Conservation (phyloP, 1,140 invertebrate genomes). For the Camponotus floridanus region DNA sequence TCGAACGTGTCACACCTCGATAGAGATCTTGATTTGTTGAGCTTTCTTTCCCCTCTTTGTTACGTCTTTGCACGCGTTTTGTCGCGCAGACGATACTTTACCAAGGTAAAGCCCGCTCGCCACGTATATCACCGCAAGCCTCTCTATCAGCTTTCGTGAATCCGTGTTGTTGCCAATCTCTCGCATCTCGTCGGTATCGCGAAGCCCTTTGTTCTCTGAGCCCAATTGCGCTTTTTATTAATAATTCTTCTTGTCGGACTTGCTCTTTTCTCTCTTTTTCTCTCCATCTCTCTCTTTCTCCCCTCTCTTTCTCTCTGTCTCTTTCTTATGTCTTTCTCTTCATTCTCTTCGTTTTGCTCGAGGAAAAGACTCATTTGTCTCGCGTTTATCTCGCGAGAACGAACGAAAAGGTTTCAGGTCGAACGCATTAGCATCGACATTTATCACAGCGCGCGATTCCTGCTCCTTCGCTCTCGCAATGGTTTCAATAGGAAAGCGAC, state of each 20-base stretch:
- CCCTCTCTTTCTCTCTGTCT: conserved; percentile 62
- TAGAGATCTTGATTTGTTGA: conserved; percentile 77
- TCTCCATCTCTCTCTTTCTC: conserved; percentile 51
- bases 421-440: conserved; percentile 50
- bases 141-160: conserved; percentile 49
- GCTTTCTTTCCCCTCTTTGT: conserved; percentile 75
- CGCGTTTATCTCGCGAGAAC: conserved; percentile 30
- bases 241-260: conserved; percentile 41
- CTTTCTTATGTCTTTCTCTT: conserved; percentile 59
- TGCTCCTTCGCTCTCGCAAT: conserved; percentile 46
- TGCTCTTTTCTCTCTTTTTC: conserved; percentile 54
- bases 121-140: conserved; percentile 68
- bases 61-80: conserved; percentile 66
- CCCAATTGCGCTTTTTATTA: conserved; percentile 41
- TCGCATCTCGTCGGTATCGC: conserved; percentile 49
- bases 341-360: conserved; percentile 49
- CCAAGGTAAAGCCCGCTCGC: conserved; percentile 29
- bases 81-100: conserved; percentile 14
- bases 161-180: conserved; percentile 52
- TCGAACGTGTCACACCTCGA: conserved; percentile 69
- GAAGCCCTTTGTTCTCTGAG: conserved; percentile 67
- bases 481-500: conserved; percentile 52
- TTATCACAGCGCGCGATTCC: conserved; percentile 35
- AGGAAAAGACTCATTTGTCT: conserved; percentile 39
- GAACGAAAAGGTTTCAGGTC: conserved; percentile 43